These are phyloP conservation scores for Addax nasomaculatus DNA, from an alignment of 2,113 vertebrate genomes.

Conservation along the genomic window DNA sequence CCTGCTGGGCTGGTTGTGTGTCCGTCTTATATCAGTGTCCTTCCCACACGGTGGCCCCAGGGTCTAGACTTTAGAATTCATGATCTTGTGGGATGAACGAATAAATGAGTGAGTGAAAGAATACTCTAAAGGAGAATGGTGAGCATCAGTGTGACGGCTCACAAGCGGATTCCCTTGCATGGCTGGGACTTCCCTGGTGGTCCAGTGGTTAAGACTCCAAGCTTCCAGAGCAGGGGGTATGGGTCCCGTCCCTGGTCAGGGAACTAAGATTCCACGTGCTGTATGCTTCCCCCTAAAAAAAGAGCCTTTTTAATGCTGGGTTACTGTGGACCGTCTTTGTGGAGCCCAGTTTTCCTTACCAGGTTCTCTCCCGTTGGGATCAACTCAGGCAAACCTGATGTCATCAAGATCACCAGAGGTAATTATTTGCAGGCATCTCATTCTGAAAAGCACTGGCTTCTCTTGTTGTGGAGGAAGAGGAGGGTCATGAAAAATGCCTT, in stretches of 20 bases:
- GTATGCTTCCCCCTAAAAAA: background rate
- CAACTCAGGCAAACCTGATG: background rate
- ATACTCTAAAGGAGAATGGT: background rate
- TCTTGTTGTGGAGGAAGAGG: background rate
- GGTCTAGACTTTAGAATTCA: background rate
- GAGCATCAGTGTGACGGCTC: too few species aligned
- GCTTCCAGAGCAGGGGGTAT: background rate
- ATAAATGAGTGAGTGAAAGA: background rate
- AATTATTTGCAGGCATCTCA: background rate
- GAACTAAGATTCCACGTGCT: background rate
- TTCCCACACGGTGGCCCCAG: background rate
- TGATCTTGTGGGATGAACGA: background rate
- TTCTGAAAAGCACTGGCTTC: background rate
- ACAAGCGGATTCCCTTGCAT: background rate
- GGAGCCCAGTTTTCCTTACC: background rate
- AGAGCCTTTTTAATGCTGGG: background rate
- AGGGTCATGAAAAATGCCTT: background rate
- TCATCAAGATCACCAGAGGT: background rate
- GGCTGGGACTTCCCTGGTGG: background rate
- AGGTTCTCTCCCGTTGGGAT: background rate
- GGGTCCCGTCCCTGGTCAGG: background rate
- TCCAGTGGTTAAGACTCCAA: background rate
- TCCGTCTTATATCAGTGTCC: background rate
- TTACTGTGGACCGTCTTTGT: background rate
- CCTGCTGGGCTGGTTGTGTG: background rate